A percentile compares a stretch with the other conserved stretches of the same genome.
phyloP scores from a whole-genome alignment of 1,140 invertebrate species.

The Chymomyza costata region DNA sequence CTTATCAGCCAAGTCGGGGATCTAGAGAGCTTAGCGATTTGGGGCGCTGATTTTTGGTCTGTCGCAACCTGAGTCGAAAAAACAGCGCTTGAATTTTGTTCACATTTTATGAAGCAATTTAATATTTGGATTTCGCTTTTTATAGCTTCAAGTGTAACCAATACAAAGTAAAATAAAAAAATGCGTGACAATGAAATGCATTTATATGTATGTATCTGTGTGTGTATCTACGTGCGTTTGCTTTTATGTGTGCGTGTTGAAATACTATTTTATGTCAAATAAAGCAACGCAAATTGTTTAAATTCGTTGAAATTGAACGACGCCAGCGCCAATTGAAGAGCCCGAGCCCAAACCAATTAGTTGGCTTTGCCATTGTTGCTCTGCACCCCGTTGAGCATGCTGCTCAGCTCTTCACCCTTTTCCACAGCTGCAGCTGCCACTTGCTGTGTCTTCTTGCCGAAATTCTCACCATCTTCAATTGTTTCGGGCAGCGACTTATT shows the following conservation, averaged over 20 bases:
- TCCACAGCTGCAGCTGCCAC: neutral
- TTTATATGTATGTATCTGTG: too few species aligned
- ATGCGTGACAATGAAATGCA: too few species aligned
- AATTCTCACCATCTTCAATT: slow-evolving; percentile 83
- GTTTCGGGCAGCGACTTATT: slow-evolving; percentile 85
- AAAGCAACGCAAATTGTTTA: slow-evolving; percentile 46
- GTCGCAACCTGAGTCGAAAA: too few species aligned
- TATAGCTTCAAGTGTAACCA: too few species aligned
- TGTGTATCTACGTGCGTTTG: neutral
- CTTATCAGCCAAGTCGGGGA: too few species aligned
- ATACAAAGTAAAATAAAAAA: too few species aligned
- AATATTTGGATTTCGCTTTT: too few species aligned
- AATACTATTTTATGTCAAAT: slow-evolving; percentile 22
- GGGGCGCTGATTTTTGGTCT: too few species aligned
- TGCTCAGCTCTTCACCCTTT: slow-evolving; percentile 28
- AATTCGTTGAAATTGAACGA: slow-evolving; percentile 40
- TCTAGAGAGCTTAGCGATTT: too few species aligned
- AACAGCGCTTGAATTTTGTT: too few species aligned
- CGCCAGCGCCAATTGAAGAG: slow-evolving; percentile 18
- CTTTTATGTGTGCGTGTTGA: slow-evolving; percentile 10
- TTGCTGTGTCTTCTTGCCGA: slow-evolving; percentile 77
- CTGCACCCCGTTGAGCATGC: slow-evolving; percentile 40
- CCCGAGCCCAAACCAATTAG: slow-evolving; percentile 13
- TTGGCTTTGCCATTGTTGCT: neutral
- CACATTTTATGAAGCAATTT: neutral